Base-by-base conservation (phyloP, 53 echinoderm and acorn worm species). In the Antedon mediterranea region DNA sequence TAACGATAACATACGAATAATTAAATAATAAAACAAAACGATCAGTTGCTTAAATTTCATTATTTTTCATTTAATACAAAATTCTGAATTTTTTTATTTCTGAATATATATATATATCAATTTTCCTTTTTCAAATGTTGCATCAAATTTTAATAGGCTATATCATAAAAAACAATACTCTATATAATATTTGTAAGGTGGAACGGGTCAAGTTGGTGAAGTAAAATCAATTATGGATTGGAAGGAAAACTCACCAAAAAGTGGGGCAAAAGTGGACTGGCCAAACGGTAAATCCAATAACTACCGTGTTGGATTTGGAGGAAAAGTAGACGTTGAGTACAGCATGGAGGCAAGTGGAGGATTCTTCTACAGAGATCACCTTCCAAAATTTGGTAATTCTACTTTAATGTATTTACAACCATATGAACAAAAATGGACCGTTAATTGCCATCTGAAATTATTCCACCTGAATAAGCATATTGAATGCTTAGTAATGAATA, bases 271-370 rank as follows among this genome's bases (percentile, higher is more conserved):
- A 0, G 90, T 90, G 27, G 76, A 76, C 4, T 90, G 90, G 90
- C 77, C 82, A 5, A 73, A 77, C 34, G 82, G 33, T 1, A 13
- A 23, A 32, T 23, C 14, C 1, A 72, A 82, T 72, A 73, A 77
- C 4, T 87, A 90, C 33, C 82, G 87, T n/a, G 73, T 82, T 37
- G 90, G 90, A 32, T 81, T 82, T 43, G n/a, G 85, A 28, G 90
- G 90, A 7, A 82, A 80, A 79, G 76, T 87, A 33, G 90, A 90
- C 34, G 27, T 90, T 15, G 75, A 34, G 43, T 87, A 84, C 31
- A 34, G 43, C 0, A 33, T 84, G 28, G 77, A 73, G 37, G 79
- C 82, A 0, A 44, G 77, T 13, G 82, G 74, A 4, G 81, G 73
- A 0, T 76, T 81, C 28, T 77, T 79, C 44, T 90, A 90, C 70